Evolutionary conservation across 2,113 vertebrate genomes (phyloP).

Genomic region (Martes martes): DNA sequence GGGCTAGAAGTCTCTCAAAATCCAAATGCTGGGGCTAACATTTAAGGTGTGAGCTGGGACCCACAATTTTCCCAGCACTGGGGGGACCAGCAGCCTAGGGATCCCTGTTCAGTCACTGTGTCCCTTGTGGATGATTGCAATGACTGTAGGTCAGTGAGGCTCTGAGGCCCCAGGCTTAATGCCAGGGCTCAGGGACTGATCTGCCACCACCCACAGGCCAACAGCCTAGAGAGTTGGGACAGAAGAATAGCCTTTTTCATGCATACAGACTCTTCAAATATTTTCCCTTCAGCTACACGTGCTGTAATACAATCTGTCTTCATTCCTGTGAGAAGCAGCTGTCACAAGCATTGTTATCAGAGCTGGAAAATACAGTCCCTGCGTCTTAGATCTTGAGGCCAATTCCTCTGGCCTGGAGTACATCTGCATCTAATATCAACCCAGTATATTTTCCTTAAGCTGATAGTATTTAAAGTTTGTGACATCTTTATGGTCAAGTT

Average conservation of each 20-base stretch:
- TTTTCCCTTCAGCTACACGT: not conserved
- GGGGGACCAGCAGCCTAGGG: not conserved
- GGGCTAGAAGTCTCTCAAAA: not conserved
- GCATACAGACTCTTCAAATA: not conserved
- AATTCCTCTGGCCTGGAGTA: not conserved
- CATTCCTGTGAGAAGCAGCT: not conserved
- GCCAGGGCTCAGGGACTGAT: not conserved
- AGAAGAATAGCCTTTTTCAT: not conserved
- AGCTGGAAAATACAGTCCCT: not conserved
- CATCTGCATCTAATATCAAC: not conserved
- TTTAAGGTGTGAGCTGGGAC: too few species aligned
- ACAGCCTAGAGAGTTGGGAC: not conserved
- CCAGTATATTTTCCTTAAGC: not conserved
- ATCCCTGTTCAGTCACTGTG: not conserved
- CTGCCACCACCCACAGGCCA: not conserved
- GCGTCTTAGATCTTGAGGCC: not conserved
- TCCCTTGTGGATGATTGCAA: fast-evolving
- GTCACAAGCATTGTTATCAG: not conserved
- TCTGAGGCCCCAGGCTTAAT: not conserved
- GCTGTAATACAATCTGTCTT: not conserved
- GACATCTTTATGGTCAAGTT: not conserved
- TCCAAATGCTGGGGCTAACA: not conserved
- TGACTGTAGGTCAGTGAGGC: not conserved
- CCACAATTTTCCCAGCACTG: not conserved
- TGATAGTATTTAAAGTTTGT: not conserved